Base-by-base conservation (phyloP, 2,888 invertebrate genomes). In the Ophion obscuratus region DNA sequence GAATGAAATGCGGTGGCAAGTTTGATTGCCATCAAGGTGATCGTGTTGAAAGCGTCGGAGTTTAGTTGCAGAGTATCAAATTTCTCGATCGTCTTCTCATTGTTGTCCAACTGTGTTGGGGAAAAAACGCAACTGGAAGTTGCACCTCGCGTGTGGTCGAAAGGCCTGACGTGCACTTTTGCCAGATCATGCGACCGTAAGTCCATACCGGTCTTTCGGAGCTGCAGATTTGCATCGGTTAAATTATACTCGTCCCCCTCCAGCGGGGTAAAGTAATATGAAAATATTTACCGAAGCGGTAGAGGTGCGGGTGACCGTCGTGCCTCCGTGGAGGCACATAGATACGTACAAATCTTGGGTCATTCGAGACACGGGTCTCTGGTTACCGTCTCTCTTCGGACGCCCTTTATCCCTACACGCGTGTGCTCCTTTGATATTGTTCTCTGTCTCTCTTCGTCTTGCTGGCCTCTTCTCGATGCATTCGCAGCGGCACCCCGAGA, bases 261-360 rank as follows among this genome's bases (percentile, higher is more conserved):
- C 44, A 11, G 24, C n/a, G 76, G 88, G 85, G 92, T 92, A 92
- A 93, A 92, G 92, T 91, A 92, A 93, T 93, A 93, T 91, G 93
- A 93, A 94, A 94, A 94, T 94, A 93, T 94, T 94, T 93, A 92
- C 92, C 89, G 88, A 90, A 87, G 90, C 88, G 89, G 47, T 83
- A 83, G 77, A 78, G 84, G 83, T 78, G 82, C 75, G 79, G 76
- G 80, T 81, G 87, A 91, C 89, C 90, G 89, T 73, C 77, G 31
- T 17, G 44, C 67, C 36, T 73, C 61, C 66, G 11, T 47, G 70
- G 59, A 79, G 61, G 47, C 71, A 20, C 27, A 62, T 31, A n/a
- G 27, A 31, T 24, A n/a, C 47, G 10, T 71, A 71, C 79, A 62
- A 36, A 74, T 81, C 74, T 79, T 89, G 90, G 92, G 94, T 94